These are phyloP conservation scores for Parambassis ranga DNA, from an alignment of 2,797 vertebrate species.

Conservation along the genomic window DNA sequence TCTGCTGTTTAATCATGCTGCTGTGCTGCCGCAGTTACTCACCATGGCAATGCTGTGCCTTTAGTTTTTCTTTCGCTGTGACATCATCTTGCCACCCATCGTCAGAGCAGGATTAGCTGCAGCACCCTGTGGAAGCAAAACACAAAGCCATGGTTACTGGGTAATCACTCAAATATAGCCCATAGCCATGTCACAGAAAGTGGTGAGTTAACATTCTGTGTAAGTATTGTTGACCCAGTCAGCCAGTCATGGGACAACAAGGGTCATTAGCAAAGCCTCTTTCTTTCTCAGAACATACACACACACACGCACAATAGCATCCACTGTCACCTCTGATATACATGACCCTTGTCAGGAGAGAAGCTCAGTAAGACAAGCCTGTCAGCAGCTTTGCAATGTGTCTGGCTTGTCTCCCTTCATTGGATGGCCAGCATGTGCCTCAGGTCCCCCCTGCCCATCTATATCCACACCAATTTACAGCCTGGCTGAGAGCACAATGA, in stretches of 20 bases:
- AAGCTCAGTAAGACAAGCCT: slow-evolving; percentile 50
- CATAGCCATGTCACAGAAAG: slow-evolving; percentile 36
- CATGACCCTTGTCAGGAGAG: slow-evolving; percentile 55
- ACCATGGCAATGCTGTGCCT: slow-evolving; percentile 28
- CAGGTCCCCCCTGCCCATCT: slow-evolving; percentile 58
- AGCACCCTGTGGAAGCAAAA: slow-evolving; percentile 24
- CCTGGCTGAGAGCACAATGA: slow-evolving; percentile 38
- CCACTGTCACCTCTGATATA: slow-evolving; percentile 60
- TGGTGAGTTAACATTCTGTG: slow-evolving; percentile 44
- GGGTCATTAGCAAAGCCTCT: slow-evolving; percentile 56
- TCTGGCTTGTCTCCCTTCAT: slow-evolving; percentile 45
- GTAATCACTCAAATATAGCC: slow-evolving; percentile 50
- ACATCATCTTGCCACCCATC: slow-evolving; percentile 49
- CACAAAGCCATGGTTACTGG: slow-evolving; percentile 10
- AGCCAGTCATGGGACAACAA: slow-evolving; percentile 32
- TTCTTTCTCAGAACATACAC: slow-evolving; percentile 13
- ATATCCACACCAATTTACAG: slow-evolving; percentile 61
- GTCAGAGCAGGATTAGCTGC: slow-evolving; percentile 22
- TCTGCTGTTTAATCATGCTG: slow-evolving; percentile 47
- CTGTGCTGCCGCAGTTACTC: slow-evolving; percentile 53
- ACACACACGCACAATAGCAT: slow-evolving; percentile 7
- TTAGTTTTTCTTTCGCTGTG: slow-evolving; percentile 11
- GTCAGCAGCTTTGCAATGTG: slow-evolving; percentile 60
- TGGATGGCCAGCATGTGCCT: slow-evolving; percentile 69
- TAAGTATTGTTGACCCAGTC: slow-evolving; percentile 52